Evolutionary conservation across 2,888 invertebrate genomes (phyloP).

Genomic region (Lepidochrysops patricia): DNA sequence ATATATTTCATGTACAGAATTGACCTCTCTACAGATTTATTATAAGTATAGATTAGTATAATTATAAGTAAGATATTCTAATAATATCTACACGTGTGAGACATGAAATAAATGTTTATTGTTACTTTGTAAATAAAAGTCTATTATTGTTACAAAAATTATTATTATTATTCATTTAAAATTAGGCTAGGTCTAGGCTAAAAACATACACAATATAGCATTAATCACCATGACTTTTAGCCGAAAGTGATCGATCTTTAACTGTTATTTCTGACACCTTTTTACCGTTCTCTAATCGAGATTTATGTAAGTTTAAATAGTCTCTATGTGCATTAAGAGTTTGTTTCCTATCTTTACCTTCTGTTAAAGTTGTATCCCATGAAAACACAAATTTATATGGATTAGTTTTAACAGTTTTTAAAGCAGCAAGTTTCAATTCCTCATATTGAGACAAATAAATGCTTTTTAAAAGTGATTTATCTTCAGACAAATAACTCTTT

Average conservation of each 20-base stretch:
- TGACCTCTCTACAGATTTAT: no score
- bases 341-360: slow-evolving; percentile 65
- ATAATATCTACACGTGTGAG: background rate
- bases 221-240: background rate
- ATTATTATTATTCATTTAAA: no score
- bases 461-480: slow-evolving; percentile 47
- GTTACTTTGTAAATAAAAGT: background rate
- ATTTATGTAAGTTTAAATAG: slow-evolving; percentile 47
- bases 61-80: no score
- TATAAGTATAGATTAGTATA: no score
- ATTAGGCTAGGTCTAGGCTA: no score
- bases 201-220: background rate
- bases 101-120: no score
- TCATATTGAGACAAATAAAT: slow-evolving; percentile 54
- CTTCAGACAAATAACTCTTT: slow-evolving; percentile 56
- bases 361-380: slow-evolving; percentile 71
- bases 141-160: no score
- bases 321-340: slow-evolving; percentile 55
- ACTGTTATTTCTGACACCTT: background rate
- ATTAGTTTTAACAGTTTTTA: slow-evolving; percentile 56
- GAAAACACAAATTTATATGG: slow-evolving; percentile 66
- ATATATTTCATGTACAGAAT: no score
- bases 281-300: slow-evolving; percentile 33
- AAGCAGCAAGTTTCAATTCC: slow-evolving; percentile 38
- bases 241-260: background rate